Evolutionary conservation across 92 coral and sea anemone genomes (phyloP).

Genomic region (Parazoanthus darwini): DNA sequence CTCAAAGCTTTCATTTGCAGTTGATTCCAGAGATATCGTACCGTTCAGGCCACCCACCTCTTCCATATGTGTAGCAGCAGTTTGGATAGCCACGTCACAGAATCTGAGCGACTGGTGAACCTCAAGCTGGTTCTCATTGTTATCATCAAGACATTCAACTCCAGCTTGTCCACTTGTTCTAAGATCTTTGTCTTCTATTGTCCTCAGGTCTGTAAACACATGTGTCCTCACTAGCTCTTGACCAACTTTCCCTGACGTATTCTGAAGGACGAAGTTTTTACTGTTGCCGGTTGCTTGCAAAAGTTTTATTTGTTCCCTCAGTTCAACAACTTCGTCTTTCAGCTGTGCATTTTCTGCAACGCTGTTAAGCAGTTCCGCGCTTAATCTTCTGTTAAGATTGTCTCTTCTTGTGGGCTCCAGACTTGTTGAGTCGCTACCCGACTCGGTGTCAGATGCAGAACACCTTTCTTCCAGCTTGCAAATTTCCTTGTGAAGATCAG

Average conservation of each 20-base stretch:
- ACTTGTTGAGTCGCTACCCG: not conserved
- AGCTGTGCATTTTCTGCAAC: constrained; percentile 12
- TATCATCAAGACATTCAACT: not conserved
- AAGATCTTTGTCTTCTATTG: not conserved
- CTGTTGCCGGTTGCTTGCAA: not conserved
- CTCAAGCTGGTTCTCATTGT: not conserved
- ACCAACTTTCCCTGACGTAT: not conserved
- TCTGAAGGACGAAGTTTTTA: not conserved
- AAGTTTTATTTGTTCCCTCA: constrained; percentile 4
- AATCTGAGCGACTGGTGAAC: not conserved
- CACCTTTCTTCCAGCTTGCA: constrained; percentile 26
- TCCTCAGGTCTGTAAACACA: not conserved
- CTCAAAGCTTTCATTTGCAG: not conserved
- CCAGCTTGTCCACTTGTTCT: not conserved
- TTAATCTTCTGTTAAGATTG: not conserved
- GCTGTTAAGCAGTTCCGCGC: not conserved
- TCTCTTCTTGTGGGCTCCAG: not conserved
- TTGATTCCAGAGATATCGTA: not conserved
- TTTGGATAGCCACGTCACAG: constrained; percentile 11
- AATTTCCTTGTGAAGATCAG: constrained; percentile 40
- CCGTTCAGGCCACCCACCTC: not conserved
- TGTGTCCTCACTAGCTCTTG: not conserved
- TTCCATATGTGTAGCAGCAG: not conserved
- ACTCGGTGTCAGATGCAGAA: not conserved
- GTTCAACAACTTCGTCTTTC: constrained; percentile 9